Conservation (phyloP, 2,888 invertebrate species). For the Steromphala cineraria region DNA sequence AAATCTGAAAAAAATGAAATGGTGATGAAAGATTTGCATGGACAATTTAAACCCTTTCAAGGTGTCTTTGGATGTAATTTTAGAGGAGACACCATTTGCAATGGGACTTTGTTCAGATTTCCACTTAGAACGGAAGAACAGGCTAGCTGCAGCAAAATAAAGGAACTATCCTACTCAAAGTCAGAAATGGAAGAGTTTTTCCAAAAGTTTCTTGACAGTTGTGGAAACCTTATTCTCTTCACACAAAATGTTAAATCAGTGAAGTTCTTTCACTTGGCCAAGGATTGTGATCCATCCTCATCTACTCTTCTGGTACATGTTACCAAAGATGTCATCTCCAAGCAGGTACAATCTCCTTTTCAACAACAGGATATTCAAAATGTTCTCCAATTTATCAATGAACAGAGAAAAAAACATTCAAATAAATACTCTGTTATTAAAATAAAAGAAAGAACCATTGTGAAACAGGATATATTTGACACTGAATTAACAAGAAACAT, state of each 20-base stretch:
- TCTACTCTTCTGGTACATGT: constrained; percentile 15
- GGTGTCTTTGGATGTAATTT: constrained; percentile 55
- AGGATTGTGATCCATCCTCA: constrained; percentile 3
- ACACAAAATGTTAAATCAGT: constrained; percentile 68
- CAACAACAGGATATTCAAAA: background rate
- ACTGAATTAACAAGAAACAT: background rate
- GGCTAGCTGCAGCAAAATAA: constrained; percentile 65
- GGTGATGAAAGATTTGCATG: constrained; percentile 39
- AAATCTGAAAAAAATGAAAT: constrained; percentile 34
- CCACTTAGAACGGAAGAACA: constrained; percentile 66
- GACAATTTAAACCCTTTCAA: constrained; percentile 63
- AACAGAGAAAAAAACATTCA: background rate
- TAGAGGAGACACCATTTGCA: constrained; percentile 29
- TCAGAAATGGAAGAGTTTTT: constrained; percentile 59
- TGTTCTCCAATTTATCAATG: background rate
- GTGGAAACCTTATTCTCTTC: constrained; percentile 68
- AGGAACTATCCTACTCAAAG: constrained; percentile 53
- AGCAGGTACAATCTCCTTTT: no score
- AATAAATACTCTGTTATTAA: background rate
- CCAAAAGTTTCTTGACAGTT: constrained; percentile 52
- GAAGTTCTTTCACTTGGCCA: constrained; percentile 57
- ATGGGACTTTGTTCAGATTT: constrained; percentile 70
- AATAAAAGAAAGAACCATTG: background rate
- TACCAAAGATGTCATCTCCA: background rate
- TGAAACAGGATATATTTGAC: background rate